Percentiles rank a stretch among this genome's conserved stretches.
phyloP scores from a whole-genome alignment of 2,113 vertebrate genomes.

The Sarotherodon lohbergeri region DNA sequence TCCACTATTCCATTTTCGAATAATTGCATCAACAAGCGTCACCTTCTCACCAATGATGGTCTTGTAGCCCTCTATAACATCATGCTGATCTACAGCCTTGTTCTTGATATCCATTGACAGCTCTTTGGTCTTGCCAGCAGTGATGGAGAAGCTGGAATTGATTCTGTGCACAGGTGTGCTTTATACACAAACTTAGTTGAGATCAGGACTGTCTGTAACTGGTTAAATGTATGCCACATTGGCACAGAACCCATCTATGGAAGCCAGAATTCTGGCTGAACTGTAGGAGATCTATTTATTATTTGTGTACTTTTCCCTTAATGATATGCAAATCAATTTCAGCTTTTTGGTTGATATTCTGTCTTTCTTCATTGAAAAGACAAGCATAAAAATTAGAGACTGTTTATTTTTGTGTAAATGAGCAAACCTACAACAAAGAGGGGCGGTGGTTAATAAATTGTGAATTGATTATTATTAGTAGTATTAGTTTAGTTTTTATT shows the following conservation, averaged over 20 bases:
- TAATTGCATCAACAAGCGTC: neutral
- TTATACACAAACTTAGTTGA: no score
- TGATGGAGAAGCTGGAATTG: no score
- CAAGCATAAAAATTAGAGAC: neutral
- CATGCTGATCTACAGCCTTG: neutral
- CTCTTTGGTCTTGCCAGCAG: neutral
- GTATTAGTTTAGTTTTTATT: neutral
- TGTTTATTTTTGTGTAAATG: neutral
- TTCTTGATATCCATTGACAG: neutral
- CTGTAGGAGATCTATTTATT: no score
- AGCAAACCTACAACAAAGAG: neutral
- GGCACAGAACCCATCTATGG: no score
- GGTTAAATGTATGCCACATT: no score
- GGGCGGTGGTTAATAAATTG: neutral
- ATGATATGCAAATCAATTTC: no score
- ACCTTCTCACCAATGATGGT: neutral
- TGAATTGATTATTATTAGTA: neutral
- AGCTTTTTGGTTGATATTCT: neutral
- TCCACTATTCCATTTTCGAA: neutral
- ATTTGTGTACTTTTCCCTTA: no score
- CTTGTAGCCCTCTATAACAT: neutral
- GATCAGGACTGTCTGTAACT: no score
- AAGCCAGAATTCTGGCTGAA: no score
- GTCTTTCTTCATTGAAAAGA: neutral
- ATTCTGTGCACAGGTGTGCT: no score